Conservation (phyloP, 2,113 vertebrate genomes). For the Gadus macrocephalus region DNA sequence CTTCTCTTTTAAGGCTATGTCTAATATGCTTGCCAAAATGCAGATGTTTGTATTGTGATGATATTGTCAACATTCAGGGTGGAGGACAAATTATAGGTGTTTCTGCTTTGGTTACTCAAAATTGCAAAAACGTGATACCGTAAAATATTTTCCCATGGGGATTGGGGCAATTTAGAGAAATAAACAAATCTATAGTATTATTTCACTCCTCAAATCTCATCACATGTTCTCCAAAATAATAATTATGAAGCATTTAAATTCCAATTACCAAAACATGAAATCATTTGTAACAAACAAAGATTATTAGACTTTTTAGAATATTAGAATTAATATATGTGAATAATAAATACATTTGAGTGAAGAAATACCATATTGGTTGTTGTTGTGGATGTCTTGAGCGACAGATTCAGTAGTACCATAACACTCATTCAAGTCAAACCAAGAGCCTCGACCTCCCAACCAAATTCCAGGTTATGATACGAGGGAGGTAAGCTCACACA, state of each 20-base stretch:
- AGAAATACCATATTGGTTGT: slow-evolving; percentile 11
- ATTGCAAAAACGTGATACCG: slow-evolving; percentile 50
- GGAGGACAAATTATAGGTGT: slow-evolving; percentile 24
- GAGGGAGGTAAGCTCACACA: slow-evolving; percentile 11
- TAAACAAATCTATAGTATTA: slow-evolving; percentile 35
- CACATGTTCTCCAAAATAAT: slow-evolving; percentile 42
- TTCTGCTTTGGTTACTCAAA: slow-evolving; percentile 57
- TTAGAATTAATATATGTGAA: slow-evolving; percentile 48
- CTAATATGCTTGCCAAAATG: slow-evolving; percentile 33
- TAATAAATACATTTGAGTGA: slow-evolving; percentile 59
- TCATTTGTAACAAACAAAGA: slow-evolving; percentile 54
- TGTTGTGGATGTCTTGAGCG: slow-evolving; percentile 34
- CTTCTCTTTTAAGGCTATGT: slow-evolving; percentile 37
- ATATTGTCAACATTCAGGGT: slow-evolving; percentile 47
- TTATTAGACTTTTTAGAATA: slow-evolving; percentile 56
- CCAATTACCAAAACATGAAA: slow-evolving; percentile 35
- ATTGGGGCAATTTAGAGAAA: slow-evolving; percentile 24
- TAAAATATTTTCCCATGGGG: slow-evolving; percentile 28
- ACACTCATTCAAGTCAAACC: slow-evolving; percentile 45
- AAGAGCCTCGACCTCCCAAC: slow-evolving; percentile 11
- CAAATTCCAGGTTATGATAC: slow-evolving; percentile 3
- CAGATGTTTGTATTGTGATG: slow-evolving; percentile 7
- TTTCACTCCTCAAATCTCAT: slow-evolving; percentile 39
- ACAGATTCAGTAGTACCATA: slow-evolving; percentile 70
- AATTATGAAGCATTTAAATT: slow-evolving; percentile 48